These are phyloP conservation scores for Heteronetta atricapilla DNA, from an alignment of 2,113 vertebrate genomes.

Conservation along the genomic window DNA sequence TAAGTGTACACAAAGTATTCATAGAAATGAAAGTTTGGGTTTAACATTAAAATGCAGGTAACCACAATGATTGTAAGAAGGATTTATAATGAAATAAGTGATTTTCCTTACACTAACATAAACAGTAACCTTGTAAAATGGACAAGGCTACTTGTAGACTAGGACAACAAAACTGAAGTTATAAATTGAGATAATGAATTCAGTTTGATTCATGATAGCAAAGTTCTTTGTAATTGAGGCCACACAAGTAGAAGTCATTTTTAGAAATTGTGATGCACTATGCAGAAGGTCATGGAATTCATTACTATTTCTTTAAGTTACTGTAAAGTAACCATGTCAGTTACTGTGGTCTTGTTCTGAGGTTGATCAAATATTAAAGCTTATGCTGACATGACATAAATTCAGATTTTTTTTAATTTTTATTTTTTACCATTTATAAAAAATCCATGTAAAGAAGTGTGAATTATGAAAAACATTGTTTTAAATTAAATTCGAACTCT, in stretches of 20 bases:
- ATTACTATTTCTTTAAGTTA: not conserved
- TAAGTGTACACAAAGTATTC: not conserved
- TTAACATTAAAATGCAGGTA: not conserved
- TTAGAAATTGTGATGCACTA: fast-evolving
- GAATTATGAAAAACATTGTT: not conserved
- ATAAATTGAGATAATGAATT: not conserved
- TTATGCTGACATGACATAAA: not conserved
- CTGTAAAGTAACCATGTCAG: not conserved
- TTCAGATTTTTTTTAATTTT: not conserved
- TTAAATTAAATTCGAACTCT: not conserved
- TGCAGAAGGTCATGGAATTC: not conserved
- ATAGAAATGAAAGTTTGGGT: not conserved
- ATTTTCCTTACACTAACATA: not conserved
- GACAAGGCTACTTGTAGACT: not conserved
- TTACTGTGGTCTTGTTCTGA: not conserved
- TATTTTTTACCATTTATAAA: not conserved
- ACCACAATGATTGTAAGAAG: not conserved
- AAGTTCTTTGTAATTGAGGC: not conserved
- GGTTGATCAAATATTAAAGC: not conserved
- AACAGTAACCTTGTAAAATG: not conserved
- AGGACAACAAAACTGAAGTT: not conserved
- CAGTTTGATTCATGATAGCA: not conserved
- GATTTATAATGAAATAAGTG: not conserved
- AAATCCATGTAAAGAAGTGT: not conserved
- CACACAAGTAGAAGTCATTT: not conserved